Conservation (phyloP, 2,113 vertebrate species). For the Naja naja region DNA sequence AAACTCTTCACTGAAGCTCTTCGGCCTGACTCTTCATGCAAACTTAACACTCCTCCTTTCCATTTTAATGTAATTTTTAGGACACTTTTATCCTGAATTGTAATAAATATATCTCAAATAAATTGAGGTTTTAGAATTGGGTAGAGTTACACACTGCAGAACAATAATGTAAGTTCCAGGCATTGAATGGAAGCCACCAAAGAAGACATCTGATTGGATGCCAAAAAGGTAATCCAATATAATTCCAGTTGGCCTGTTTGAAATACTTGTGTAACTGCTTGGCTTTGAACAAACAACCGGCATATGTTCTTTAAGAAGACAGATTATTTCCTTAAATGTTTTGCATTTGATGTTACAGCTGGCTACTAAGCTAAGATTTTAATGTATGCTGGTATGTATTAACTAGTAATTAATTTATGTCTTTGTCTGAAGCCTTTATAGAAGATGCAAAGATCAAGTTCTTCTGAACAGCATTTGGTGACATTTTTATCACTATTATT, state of each 20-base stretch:
- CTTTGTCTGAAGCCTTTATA: background rate
- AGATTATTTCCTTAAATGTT: background rate
- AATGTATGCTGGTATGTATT: background rate
- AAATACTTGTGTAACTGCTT: background rate
- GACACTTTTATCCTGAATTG: background rate
- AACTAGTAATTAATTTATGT: background rate
- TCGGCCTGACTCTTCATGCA: no score
- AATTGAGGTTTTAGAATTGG: background rate
- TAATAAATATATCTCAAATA: background rate
- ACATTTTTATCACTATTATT: background rate
- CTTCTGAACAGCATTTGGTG: background rate
- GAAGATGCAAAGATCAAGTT: background rate
- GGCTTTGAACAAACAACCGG: background rate
- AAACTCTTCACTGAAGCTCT: no score
- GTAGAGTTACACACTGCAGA: background rate
- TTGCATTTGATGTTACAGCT: background rate
- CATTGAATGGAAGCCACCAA: background rate
- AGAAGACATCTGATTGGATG: background rate
- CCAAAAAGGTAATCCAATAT: background rate
- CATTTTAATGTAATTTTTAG: background rate
- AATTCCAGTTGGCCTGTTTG: background rate
- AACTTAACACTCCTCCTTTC: no score
- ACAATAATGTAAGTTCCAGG: background rate
- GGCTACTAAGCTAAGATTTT: background rate
- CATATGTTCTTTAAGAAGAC: background rate